Evolutionary conservation across 1,140 invertebrate species (phyloP).

Genomic region (Hormaphis cornu): DNA sequence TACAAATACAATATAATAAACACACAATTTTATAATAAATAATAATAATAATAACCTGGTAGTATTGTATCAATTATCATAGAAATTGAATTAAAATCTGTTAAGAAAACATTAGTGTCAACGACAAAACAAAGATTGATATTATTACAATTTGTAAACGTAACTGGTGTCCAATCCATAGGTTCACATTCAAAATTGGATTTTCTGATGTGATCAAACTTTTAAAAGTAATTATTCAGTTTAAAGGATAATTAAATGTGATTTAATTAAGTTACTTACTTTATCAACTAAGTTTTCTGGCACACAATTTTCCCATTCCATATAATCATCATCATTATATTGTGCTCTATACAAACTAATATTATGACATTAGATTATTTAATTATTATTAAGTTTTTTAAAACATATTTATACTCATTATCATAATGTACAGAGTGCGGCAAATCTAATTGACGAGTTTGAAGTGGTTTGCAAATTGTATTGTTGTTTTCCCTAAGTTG

Average conservation of each 20-base stretch:
- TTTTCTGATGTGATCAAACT: constrained; percentile 13
- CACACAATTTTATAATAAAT: too few species aligned
- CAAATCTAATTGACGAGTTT: too few species aligned
- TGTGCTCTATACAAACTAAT: neutral
- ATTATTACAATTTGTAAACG: neutral
- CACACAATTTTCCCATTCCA: constrained; percentile 23
- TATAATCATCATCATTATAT: neutral
- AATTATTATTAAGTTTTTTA: too few species aligned
- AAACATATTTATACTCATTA: too few species aligned
- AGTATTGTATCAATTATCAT: too few species aligned
- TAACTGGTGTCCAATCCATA: constrained; percentile 18
- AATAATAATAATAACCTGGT: too few species aligned
- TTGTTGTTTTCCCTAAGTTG: too few species aligned
- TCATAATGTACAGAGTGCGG: too few species aligned
- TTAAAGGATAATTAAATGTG: neutral
- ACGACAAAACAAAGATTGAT: constrained; percentile 14
- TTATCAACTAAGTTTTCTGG: neutral
- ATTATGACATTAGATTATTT: too few species aligned
- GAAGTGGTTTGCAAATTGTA: too few species aligned
- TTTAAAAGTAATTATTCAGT: neutral
- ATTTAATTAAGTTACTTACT: neutral
- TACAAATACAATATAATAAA: too few species aligned
- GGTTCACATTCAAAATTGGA: neutral
- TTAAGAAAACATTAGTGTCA: constrained; percentile 12
- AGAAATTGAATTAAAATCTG: too few species aligned